Conservation (phyloP, 2,888 invertebrate species). For the Chrysolina oricalcia region DNA sequence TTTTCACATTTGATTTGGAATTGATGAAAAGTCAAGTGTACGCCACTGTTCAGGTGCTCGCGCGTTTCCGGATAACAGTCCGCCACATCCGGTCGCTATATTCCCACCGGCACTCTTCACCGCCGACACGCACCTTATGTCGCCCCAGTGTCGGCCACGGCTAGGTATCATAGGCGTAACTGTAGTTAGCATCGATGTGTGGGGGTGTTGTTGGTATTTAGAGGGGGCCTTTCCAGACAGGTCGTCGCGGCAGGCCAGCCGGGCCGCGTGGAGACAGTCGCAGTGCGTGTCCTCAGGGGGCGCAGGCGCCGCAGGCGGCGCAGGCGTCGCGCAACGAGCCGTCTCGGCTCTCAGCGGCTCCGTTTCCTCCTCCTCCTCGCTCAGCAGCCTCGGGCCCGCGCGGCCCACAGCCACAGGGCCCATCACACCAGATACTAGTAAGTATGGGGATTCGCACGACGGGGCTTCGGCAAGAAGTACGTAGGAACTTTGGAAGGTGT, state of each 20-base stretch:
- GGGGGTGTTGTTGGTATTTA: constrained; percentile 72
- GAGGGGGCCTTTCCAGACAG: constrained; percentile 83
- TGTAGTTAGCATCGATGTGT: constrained; percentile 65
- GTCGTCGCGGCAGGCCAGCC: constrained; percentile 87
- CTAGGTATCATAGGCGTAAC: not conserved
- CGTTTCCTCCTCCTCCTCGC: constrained; percentile 80
- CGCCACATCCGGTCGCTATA: not conserved
- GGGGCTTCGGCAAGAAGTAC: not conserved
- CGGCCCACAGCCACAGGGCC: constrained; percentile 78
- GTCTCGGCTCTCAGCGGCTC: constrained; percentile 89
- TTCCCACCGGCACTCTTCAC: not conserved
- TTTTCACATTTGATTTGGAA: no score
- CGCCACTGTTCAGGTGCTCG: no score
- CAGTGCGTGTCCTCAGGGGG: constrained; percentile 80
- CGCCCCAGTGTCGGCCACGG: not conserved
- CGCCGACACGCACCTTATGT: not conserved
- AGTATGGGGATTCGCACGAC: constrained; percentile 60
- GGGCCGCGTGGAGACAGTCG: constrained; percentile 90
- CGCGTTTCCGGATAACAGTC: no score
- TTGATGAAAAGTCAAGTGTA: no score
- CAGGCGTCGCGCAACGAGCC: constrained; percentile 73
- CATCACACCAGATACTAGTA: constrained; percentile 83
- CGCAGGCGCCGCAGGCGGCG: constrained; percentile 73
- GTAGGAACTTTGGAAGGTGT: not conserved
- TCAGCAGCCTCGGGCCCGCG: constrained; percentile 77